These are phyloP conservation scores for Corythoichthys haematopterus DNA, from an alignment of 2,113 vertebrate genomes.

Conservation along the genomic window DNA sequence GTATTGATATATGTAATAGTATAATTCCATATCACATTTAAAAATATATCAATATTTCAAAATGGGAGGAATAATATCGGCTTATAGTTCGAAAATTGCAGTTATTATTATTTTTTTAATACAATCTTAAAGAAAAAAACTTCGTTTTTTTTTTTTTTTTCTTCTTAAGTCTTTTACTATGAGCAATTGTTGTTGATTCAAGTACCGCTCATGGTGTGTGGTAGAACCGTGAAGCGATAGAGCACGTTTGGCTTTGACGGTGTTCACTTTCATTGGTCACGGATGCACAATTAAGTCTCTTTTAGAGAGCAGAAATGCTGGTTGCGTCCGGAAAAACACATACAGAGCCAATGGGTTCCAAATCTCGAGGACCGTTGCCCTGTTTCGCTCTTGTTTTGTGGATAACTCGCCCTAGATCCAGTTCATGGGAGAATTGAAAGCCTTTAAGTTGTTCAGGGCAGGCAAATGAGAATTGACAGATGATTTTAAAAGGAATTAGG, in stretches of 20 bases:
- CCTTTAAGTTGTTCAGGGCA: conserved; percentile 46
- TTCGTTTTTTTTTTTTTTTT: not conserved
- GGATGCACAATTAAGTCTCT: conserved; percentile 63
- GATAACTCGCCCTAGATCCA: conserved; percentile 38
- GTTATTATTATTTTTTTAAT: not conserved
- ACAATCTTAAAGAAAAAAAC: not conserved
- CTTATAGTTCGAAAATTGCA: no score
- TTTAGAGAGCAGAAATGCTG: conserved; percentile 40
- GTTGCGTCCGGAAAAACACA: conserved; percentile 25
- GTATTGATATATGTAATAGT: no score
- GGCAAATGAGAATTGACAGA: conserved; percentile 63
- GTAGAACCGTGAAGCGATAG: conserved; percentile 9
- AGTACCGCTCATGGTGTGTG: conserved; percentile 10
- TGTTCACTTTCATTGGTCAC: conserved; percentile 67
- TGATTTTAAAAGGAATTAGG: conserved; percentile 63
- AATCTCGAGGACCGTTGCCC: conserved; percentile 12
- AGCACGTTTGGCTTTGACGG: conserved; percentile 38
- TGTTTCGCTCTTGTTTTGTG: conserved; percentile 36
- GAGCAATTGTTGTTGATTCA: not conserved
- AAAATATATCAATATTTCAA: no score
- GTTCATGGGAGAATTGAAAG: conserved; percentile 59
- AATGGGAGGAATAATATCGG: no score
- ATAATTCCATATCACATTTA: no score
- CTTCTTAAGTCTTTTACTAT: not conserved
- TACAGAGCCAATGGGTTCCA: conserved; percentile 26